A percentile compares a stretch with the other conserved stretches of the same genome.
Evolutionary conservation across 2,888 invertebrate species (phyloP).

Genomic region (Cerceris rybyensis): DNA sequence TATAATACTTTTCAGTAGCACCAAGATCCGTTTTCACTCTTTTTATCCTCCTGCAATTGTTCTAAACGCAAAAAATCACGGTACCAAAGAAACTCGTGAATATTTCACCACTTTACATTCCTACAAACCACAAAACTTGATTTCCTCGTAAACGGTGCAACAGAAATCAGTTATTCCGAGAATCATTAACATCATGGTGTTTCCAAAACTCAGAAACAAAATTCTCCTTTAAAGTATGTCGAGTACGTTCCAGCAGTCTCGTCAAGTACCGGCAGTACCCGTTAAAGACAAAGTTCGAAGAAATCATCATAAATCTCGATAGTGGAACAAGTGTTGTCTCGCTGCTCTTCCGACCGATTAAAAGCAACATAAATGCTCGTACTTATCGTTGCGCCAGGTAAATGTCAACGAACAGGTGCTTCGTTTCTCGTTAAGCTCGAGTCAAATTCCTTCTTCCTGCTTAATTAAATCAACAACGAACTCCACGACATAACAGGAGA

Average conservation of each 20-base stretch:
- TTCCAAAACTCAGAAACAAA: neutral
- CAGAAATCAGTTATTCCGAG: neutral
- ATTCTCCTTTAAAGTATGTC: slow-evolving; percentile 28
- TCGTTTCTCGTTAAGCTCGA: neutral
- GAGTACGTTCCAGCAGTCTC: slow-evolving; percentile 15
- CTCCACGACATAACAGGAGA: too few relatives aligned
- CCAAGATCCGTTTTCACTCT: too few relatives aligned
- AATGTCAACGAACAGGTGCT: neutral
- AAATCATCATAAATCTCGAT: slow-evolving; percentile 5
- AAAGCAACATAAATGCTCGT: too few relatives aligned
- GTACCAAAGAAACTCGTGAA: too few relatives aligned
- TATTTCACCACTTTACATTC: too few relatives aligned
- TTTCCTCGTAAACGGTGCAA: neutral
- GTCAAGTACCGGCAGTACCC: slow-evolving; percentile 16
- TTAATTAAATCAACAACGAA: too few relatives aligned
- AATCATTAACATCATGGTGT: neutral
- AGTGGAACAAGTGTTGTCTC: neutral
- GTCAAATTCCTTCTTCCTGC: neutral
- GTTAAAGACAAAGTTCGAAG: slow-evolving; percentile 26
- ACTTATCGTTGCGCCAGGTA: too few relatives aligned
- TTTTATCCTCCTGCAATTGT: too few relatives aligned
- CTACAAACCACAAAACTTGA: neutral
- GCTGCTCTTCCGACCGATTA: neutral
- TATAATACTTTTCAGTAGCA: too few relatives aligned
- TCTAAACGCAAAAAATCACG: too few relatives aligned